phyloP scores from a whole-genome alignment of 2,888 invertebrate species.

The Drosophila diplacantha region DNA sequence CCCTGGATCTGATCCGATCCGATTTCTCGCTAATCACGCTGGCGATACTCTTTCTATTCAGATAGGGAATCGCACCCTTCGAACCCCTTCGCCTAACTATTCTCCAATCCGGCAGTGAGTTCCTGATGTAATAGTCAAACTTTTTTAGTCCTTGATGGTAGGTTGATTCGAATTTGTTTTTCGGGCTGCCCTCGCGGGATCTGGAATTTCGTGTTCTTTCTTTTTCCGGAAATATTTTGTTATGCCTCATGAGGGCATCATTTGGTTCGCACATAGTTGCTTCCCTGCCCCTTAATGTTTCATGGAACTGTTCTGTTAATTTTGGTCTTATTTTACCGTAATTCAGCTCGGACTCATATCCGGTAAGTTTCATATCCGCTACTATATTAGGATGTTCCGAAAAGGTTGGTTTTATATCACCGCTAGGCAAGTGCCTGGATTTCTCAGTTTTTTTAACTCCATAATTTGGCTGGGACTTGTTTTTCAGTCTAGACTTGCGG shows the following conservation, averaged over 20 bases:
- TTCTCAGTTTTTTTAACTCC: not conserved
- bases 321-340: not conserved
- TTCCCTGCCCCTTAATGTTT: not conserved
- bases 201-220: not conserved
- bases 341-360: too few relatives aligned
- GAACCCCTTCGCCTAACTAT: not conserved
- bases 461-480: not conserved
- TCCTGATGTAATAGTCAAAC: conserved; percentile 8
- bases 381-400: too few relatives aligned
- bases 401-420: not conserved
- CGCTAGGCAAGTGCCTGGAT: not conserved
- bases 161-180: not conserved
- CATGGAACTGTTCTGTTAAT: not conserved
- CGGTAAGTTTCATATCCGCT: too few relatives aligned
- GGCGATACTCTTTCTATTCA: not conserved
- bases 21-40: not conserved
- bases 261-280: not conserved
- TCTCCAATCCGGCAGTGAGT: conserved; percentile 12
- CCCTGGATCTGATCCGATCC: too few relatives aligned
- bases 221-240: not conserved
- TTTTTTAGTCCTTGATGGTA: not conserved
- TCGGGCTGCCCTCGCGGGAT: not conserved
- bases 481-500: not conserved
- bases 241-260: not conserved
- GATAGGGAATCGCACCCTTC: conserved; percentile 1